phyloP scores from a whole-genome alignment of 2,888 invertebrate genomes.

The Apamea sordens region DNA sequence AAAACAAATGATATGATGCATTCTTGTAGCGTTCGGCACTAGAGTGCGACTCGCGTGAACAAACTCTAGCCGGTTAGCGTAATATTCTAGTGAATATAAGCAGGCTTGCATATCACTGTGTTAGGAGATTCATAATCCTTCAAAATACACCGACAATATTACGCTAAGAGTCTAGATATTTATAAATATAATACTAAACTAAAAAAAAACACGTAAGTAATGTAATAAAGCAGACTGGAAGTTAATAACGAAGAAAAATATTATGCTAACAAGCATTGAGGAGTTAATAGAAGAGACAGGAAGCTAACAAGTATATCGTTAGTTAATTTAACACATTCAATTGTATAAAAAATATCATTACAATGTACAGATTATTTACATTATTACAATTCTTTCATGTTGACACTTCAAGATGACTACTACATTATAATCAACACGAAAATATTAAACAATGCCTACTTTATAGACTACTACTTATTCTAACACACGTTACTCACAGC shows the following conservation, averaged over 20 bases:
- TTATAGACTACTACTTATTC: conserved; percentile 40
- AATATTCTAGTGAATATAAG: conserved; percentile 66
- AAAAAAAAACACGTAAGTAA: conserved; percentile 77
- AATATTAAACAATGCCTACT: conserved; percentile 39
- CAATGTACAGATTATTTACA: conserved; percentile 65
- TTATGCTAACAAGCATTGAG: conserved; percentile 68
- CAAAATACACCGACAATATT: conserved; percentile 61
- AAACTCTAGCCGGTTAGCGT: conserved; percentile 67
- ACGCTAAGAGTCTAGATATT: conserved; percentile 65
- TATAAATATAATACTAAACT: conserved; percentile 81
- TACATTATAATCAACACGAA: conserved; percentile 46
- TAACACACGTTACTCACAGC: conserved; percentile 49
- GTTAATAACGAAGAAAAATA: conserved; percentile 66
- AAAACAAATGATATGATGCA: conserved; percentile 91
- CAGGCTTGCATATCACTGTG: conserved; percentile 37
- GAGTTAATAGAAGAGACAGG: conserved; percentile 65
- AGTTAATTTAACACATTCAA: conserved; percentile 37
- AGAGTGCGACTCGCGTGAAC: conserved; percentile 80
- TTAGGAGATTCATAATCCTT: conserved; percentile 52
- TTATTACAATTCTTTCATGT: conserved; percentile 44
- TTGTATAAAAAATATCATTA: conserved; percentile 56
- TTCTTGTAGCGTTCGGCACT: conserved; percentile 88
- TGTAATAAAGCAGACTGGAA: conserved; percentile 72
- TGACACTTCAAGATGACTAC: conserved; percentile 23
- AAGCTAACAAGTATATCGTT: conserved; percentile 58